Base-by-base conservation (phyloP, 30 jellyfish, hydroid and myxozoan genomes). In the Clytia hemisphaerica region DNA sequence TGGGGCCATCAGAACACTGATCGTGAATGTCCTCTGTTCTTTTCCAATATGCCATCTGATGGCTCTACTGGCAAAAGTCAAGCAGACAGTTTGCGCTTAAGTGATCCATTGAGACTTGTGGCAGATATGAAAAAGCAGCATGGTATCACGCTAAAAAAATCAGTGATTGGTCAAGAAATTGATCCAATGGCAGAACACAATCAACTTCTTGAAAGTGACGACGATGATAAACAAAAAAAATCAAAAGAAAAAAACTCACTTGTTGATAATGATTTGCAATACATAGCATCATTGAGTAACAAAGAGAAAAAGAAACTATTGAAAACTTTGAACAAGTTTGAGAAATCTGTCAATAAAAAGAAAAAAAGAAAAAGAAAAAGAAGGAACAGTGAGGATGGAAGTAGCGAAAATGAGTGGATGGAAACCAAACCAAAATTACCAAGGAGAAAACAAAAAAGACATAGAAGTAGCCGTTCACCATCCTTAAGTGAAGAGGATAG, bases 1-100 rank as follows among this genome's bases (percentile, higher is more conserved):
- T 89, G 98, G 98, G 98, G 98, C 1, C 98, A 89, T 62, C 92
- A 69, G 36, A 89, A 89, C 57, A 83, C 94, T 1, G 98, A 89
- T 48, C 76, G 84, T 69, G 98, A 89, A 47, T 89, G 98, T 75
- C 98, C 98, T 37, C 66, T 74, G 83, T 89, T 60, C 37, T 33
- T 42, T 38, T 33, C 62, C 15, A 72, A 72, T 15, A 42, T 19
- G 15, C 15, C 18, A 6, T 38, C 84, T 42, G 84, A 72, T 51
- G 78, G 70, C 15, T 61, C 72, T 48, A 76, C 44, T 3, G 47
- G 62, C 24, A 30, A 42, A 2, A 34, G 83, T 0, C 80, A 77
- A 26, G 76, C 90, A 25, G 83, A 89, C 21, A 78, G 88, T 34
- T 31, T 89, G 21, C 68, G 83, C 14, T 51, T 80, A 65, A 89